phyloP scores from a whole-genome alignment of 2,797 vertebrate genomes.

The Esox masquinongy region DNA sequence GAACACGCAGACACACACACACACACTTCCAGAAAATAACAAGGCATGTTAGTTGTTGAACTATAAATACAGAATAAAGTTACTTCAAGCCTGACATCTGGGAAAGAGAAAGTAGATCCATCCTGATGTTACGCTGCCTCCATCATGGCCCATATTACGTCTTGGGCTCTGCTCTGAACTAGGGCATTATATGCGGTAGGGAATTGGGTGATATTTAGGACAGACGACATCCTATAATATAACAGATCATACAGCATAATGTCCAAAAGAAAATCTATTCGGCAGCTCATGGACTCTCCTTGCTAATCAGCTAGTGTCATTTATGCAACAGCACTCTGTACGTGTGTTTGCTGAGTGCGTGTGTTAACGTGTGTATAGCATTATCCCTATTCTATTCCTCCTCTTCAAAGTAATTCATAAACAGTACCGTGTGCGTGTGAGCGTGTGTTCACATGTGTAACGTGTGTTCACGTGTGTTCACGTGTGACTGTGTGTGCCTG shows the following conservation, averaged over 20 bases:
- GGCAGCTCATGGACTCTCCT: constrained; percentile 16
- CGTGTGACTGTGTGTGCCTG: too few relatives aligned
- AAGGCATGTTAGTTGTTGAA: background rate
- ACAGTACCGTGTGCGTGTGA: too few relatives aligned
- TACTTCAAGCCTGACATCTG: background rate
- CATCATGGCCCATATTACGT: background rate
- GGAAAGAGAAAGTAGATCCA: background rate
- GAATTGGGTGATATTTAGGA: background rate
- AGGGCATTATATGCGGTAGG: background rate
- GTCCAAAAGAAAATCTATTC: constrained; percentile 10
- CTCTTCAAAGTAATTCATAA: constrained; percentile 40
- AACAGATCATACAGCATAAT: background rate
- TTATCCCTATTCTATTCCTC: constrained; percentile 25
- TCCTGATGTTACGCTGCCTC: background rate
- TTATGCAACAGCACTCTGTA: too few relatives aligned
- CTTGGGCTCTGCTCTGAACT: background rate
- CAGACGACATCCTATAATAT: background rate
- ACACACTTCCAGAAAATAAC: background rate
- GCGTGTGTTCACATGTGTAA: background rate
- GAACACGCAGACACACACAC: constrained; percentile 13
- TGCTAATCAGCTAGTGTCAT: background rate
- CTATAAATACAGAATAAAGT: background rate
- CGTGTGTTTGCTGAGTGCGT: too few relatives aligned
- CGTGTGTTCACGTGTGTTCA: too few relatives aligned
- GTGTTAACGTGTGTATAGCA: constrained; percentile 46